Evolutionary conservation across 2,888 invertebrate genomes (phyloP), one percentile per base, ranked within the genome.

Genomic region (Phaedon cochleariae): DNA sequence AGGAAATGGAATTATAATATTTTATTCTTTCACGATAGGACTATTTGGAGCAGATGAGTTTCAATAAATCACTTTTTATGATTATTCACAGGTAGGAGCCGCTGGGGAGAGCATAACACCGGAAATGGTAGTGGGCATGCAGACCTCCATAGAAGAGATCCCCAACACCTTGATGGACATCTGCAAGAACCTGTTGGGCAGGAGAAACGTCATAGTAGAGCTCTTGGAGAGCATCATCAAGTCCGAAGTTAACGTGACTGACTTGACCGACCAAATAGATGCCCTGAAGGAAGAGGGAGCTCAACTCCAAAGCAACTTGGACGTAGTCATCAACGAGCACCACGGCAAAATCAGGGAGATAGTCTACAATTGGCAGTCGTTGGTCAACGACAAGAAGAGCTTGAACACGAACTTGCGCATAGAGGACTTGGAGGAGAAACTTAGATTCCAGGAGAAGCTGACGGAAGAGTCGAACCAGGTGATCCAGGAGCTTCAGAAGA

Each of bases 131-230:
- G 59, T 72, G 17, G 73, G 76, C 7, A 77, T 83, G 77, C 80
- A 80, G 65, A 62, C 70, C 1, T 77, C 79, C 3, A 74, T 82
- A 29, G 80, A 81, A 53, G 75, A 80, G 31, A 80, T 82, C 17
- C 81, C 82, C 1, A 75, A 74, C 51, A 76, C 79, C 0, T 69
- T 80, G 1, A 72, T 78, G 62, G 77, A 79, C 21, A 71, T 81
- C 41, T 82, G 82, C 62, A 78, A 77, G 57, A 80, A 79, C 48
- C 63, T 82, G 18, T 68, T 83, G 41, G 69, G 70, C 12, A 73
- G 78, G 52, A 69, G 79, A 29, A 76, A 74, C 31, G 73, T 74
- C 7, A 75, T 81, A 10, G 74, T 82, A 0, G 78, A 79, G 15
- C 71, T 79, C 10, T 67, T 82, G 55, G 79, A 79, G 22, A 75